Conservation (phyloP, 2,113 vertebrate genomes). For the Polypterus senegalus region DNA sequence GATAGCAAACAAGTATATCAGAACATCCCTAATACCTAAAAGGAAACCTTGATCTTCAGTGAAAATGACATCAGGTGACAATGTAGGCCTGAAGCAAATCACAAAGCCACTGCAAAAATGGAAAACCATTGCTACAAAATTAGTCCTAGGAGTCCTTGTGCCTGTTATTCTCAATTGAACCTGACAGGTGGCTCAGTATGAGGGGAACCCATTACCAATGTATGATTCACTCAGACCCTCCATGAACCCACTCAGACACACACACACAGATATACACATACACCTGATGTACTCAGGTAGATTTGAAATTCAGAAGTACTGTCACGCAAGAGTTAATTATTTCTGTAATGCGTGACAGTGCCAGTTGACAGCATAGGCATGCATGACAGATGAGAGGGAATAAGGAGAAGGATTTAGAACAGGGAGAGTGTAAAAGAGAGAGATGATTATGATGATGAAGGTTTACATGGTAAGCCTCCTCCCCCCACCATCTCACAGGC, state of each 20-base stretch:
- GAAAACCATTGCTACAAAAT: background rate
- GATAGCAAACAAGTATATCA: too few species aligned
- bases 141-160: background rate
- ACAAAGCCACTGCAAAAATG: background rate
- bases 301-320: background rate
- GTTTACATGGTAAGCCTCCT: conserved; percentile 33
- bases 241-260: background rate
- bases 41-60: too few species aligned
- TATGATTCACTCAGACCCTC: too few species aligned
- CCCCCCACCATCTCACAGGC: conserved; percentile 40
- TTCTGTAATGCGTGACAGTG: conserved; percentile 46
- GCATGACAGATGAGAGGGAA: conserved; percentile 57
- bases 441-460: conserved; percentile 44
- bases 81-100: too few species aligned
- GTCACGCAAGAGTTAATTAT: conserved; percentile 37
- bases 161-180: background rate
- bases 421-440: conserved; percentile 14
- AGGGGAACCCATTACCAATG: background rate
- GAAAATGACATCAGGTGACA: too few species aligned
- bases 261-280: conserved; percentile 26
- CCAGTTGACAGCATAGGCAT: conserved; percentile 49
- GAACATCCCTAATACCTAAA: too few species aligned
- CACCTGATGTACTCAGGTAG: conserved; percentile 24
- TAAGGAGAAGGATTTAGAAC: conserved; percentile 27
- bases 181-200: background rate